These are phyloP conservation scores for Valencia hispanica DNA, from an alignment of 2,797 vertebrate species.

Conservation along the genomic window DNA sequence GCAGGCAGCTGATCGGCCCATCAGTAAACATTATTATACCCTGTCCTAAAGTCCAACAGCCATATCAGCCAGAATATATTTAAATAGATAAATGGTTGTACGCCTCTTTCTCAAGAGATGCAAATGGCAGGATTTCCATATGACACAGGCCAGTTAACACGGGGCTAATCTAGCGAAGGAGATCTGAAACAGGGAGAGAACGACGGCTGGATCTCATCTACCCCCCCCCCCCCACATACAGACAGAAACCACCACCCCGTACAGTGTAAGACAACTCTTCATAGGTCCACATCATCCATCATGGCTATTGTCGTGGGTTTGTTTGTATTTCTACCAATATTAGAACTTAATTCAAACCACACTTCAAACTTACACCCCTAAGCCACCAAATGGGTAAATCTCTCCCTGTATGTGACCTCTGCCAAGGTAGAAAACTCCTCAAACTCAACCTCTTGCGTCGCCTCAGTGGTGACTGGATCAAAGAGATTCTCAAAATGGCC, in stretches of 20 bases:
- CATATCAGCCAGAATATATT: constrained; percentile 74
- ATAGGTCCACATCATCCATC: neutral
- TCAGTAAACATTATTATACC: constrained; percentile 75
- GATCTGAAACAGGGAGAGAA: constrained; percentile 56
- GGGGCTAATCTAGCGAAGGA: constrained; percentile 65
- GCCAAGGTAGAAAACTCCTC: too few species aligned
- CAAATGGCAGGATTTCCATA: constrained; percentile 81
- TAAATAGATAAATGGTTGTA: constrained; percentile 80
- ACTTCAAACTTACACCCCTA: neutral
- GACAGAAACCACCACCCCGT: neutral
- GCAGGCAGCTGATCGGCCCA: constrained; percentile 61
- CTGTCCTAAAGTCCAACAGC: constrained; percentile 74
- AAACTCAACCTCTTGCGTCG: too few species aligned
- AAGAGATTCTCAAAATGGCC: too few species aligned
- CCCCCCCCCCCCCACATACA: constrained; percentile 28
- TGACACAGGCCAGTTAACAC: constrained; percentile 71
- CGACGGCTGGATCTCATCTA: constrained; percentile 47
- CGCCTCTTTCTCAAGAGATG: constrained; percentile 75
- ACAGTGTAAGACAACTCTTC: neutral
- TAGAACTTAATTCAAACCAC: neutral
- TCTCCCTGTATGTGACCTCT: too few species aligned
- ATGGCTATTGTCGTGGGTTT: neutral
- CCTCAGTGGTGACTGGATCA: too few species aligned
- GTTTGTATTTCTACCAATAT: neutral
- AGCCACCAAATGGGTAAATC: too few species aligned